These are phyloP conservation scores for Mimas tiliae DNA, from an alignment of 2,888 invertebrate species.

Conservation along the genomic window DNA sequence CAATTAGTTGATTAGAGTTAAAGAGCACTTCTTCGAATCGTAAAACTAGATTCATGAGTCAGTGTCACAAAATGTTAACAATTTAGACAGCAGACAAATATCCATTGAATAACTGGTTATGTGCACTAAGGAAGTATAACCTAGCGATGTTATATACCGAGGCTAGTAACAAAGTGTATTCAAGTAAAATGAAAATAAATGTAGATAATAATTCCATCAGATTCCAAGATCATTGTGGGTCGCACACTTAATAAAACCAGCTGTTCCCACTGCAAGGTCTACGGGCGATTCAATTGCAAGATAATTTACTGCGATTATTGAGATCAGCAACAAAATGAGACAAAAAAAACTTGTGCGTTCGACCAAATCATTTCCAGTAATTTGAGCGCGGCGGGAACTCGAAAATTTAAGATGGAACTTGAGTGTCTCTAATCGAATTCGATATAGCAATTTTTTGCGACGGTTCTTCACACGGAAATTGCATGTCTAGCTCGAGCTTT, in stretches of 20 bases:
- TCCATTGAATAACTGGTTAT: slow-evolving; percentile 11
- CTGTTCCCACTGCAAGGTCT: slow-evolving; percentile 16
- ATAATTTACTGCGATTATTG: slow-evolving; percentile 18
- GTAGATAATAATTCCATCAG: slow-evolving; percentile 9
- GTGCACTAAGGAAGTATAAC: slow-evolving; percentile 14
- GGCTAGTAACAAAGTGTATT: neutral
- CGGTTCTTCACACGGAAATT: slow-evolving; percentile 11
- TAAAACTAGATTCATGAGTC: slow-evolving; percentile 9
- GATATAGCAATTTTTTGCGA: slow-evolving; percentile 19
- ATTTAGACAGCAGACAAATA: slow-evolving; percentile 9
- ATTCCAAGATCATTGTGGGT: slow-evolving; percentile 17
- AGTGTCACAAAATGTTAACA: slow-evolving; percentile 18
- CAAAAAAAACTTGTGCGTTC: slow-evolving; percentile 18
- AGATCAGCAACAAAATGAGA: slow-evolving; percentile 12
- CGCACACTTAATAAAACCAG: slow-evolving; percentile 10
- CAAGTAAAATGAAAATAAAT: slow-evolving; percentile 14
- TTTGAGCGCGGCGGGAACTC: slow-evolving; percentile 9
- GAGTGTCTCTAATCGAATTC: slow-evolving; percentile 16
- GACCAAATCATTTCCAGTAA: slow-evolving; percentile 16
- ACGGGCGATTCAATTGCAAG: slow-evolving; percentile 6
- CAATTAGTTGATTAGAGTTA: slow-evolving; percentile 5
- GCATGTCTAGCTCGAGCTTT: neutral
- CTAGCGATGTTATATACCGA: neutral
- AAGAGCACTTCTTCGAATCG: slow-evolving; percentile 9
- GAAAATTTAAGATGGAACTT: slow-evolving; percentile 9